Evolutionary conservation across 2,888 invertebrate genomes (phyloP).

Genomic region (Ypsolopha scabrella): DNA sequence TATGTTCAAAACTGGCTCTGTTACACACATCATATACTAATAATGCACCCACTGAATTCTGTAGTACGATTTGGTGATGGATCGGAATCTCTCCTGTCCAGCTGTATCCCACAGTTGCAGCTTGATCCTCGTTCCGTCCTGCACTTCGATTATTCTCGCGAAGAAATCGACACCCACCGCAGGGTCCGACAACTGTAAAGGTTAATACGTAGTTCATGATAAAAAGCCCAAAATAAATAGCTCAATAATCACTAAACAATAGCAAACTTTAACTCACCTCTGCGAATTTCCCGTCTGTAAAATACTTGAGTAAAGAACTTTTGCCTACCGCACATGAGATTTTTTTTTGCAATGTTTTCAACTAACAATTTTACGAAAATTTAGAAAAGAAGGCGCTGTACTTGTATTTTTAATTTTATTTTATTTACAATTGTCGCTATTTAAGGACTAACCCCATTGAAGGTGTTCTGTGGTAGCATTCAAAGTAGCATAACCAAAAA

Average conservation of each 20-base stretch:
- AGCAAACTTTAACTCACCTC: slow-evolving; percentile 73
- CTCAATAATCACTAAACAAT: slow-evolving; percentile 1
- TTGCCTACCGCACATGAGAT: slow-evolving; percentile 99
- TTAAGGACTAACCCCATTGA: no score
- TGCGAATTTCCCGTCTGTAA: slow-evolving; percentile 94
- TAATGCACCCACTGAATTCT: slow-evolving; percentile 96
- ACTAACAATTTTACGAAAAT: no score
- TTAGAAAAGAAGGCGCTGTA: no score
- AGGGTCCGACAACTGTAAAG: slow-evolving; percentile 90
- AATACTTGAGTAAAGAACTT: slow-evolving; percentile 92
- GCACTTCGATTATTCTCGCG: slow-evolving; percentile 94
- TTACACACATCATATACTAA: slow-evolving; percentile 95
- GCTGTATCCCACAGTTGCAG: slow-evolving; percentile 99
- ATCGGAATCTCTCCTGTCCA: slow-evolving; percentile 97
- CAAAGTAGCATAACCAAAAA: no score
- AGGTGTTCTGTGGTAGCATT: no score
- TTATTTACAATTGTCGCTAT: no score
- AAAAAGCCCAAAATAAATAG: slow-evolving; percentile 17
- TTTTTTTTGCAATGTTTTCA: no score
- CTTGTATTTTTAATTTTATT: no score
- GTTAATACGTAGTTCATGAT: slow-evolving; percentile 38
- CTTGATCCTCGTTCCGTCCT: slow-evolving; percentile 96
- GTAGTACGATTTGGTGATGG: slow-evolving; percentile 98
- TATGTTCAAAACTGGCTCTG: slow-evolving; percentile 92
- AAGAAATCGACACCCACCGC: slow-evolving; percentile 99